Evolutionary conservation across 2,113 vertebrate genomes (phyloP), one percentile per base, ranked within the genome.

Genomic region (Xenopus borealis): DNA sequence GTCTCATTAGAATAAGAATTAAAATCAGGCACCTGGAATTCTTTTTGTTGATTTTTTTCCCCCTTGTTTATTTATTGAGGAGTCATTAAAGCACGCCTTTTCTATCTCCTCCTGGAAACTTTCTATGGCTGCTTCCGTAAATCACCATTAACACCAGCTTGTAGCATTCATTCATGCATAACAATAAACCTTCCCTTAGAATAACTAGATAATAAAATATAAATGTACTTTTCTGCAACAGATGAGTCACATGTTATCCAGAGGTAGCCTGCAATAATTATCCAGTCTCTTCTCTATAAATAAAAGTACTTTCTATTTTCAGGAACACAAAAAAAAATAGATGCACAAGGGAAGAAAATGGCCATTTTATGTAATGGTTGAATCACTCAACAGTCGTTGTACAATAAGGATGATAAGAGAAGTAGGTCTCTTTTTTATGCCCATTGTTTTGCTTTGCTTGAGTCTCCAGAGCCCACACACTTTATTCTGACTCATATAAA

Each of bases 131-230:
- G 59, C 47, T n/a, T 64, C 61, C 63, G 71, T 72, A 72, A 72
- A 72, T 72, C 71, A 64, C 59, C 45, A 72, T 72, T 72, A 72
- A 61, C 63, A 64, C 59, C 19, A 13, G 18, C 46, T 45, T 64
- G 61, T 62, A 53, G 62, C 52, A 55, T 72, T 33, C 27, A 16
- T 63, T 72, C 71, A 72, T 72, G 71, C 71, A 72, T 72, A 72
- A 72, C 71, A 72, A 72, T 72, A 72, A 72, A 72, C 59, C 61
- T 64, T 72, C 46, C 62, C 61, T 17, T 72, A 53, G 62, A 72
- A 72, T 72, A 72, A 53, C 46, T 50, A 33, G 71, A 72, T 64
- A 46, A 64, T 64, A 72, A 64, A 63, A 72, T 64, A 52, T 72
- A 72, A 72, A 55, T 64, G 61, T 61, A 64, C 27, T 53, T 55